These are phyloP conservation scores for Boulengeromyrus knoepffleri DNA, from an alignment of 2,113 vertebrate species.

Conservation along the genomic window DNA sequence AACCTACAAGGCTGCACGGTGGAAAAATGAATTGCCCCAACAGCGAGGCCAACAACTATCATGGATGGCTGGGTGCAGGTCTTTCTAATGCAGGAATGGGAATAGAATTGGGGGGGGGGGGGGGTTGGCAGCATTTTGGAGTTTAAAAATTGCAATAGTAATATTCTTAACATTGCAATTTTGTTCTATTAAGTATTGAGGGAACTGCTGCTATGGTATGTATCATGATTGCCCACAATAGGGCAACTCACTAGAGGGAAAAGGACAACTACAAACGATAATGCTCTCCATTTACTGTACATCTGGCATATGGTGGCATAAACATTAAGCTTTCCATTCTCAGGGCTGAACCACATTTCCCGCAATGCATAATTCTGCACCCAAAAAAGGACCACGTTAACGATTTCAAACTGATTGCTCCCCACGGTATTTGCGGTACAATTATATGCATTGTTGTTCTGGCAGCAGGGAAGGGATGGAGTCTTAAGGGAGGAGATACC, in stretches of 20 bases:
- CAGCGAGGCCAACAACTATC: constrained; percentile 32
- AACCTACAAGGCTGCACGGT: constrained; percentile 26
- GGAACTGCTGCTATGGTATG: not conserved
- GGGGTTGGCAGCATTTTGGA: not conserved
- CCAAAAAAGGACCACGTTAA: not conserved
- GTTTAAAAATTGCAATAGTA: not conserved
- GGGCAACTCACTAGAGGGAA: not conserved
- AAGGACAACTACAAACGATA: not conserved
- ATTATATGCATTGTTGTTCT: constrained; percentile 3
- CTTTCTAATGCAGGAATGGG: not conserved
- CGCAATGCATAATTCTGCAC: not conserved
- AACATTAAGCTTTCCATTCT: not conserved
- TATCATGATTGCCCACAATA: not conserved
- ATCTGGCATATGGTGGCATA: not conserved
- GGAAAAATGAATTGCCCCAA: constrained; percentile 51
- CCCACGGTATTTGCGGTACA: not conserved
- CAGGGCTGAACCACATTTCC: not conserved
- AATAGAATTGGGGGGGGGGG: not conserved
- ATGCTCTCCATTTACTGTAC: not conserved
- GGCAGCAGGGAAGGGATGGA: not conserved
- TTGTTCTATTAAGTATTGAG: not conserved
- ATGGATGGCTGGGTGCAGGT: constrained; percentile 26
- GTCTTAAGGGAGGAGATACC: constrained; percentile 7
- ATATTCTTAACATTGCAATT: not conserved
- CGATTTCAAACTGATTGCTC: not conserved